Conservation (phyloP, 2,888 invertebrate genomes). For the Peribatodes rhomboidaria region DNA sequence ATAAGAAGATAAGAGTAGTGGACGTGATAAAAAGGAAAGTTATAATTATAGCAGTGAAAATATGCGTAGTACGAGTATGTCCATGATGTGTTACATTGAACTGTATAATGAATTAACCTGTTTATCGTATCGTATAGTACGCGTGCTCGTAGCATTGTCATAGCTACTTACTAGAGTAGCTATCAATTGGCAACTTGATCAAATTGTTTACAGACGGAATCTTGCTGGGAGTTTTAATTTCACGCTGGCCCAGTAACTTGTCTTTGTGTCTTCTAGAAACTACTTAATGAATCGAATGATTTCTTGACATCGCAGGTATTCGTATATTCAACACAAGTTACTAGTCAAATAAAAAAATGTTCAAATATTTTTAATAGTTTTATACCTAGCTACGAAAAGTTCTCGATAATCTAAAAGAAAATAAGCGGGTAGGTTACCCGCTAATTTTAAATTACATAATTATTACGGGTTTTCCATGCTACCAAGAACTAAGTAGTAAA, state of each 20-base stretch:
- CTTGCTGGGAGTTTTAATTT: constrained; percentile 49
- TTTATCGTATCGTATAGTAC: constrained; percentile 2
- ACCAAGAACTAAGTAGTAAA: neutral
- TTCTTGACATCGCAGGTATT: neutral
- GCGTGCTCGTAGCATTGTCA: neutral
- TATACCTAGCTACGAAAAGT: no score
- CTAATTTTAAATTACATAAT: no score
- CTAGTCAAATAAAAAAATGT: no score
- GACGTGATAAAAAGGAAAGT: constrained; percentile 1
- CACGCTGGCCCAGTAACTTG: constrained; percentile 6
- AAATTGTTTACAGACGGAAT: constrained; percentile 55
- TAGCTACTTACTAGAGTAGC: constrained; percentile 3
- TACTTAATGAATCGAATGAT: neutral
- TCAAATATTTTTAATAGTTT: no score
- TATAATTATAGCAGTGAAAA: constrained; percentile 1
- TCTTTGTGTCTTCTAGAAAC: neutral
- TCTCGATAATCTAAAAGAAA: no score
- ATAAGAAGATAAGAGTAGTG: neutral
- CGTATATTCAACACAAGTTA: no score
- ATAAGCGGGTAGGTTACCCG: no score
- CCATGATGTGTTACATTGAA: constrained; percentile 10
- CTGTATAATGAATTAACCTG: constrained; percentile 11
- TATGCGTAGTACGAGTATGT: constrained; percentile 11
- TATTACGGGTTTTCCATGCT: neutral
- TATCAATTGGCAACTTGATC: constrained; percentile 57